Conservation (phyloP, 2,797 vertebrate species). For the Intellagama lesueurii region DNA sequence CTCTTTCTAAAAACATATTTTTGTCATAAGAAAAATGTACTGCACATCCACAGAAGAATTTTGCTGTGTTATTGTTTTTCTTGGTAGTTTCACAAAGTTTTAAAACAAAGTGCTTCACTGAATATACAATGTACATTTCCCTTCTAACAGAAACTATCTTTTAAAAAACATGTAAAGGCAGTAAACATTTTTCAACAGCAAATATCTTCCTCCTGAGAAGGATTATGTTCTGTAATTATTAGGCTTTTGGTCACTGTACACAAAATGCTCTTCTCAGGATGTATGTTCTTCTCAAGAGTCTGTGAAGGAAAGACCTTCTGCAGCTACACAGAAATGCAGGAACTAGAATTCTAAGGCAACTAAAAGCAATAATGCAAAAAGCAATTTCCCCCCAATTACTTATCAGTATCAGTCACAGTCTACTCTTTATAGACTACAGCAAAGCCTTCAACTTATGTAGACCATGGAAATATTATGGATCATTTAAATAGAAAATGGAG, state of each 20-base stretch:
- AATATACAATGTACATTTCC: not conserved
- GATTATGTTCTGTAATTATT: too few relatives aligned
- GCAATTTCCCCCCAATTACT: not conserved
- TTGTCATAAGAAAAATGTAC: too few relatives aligned
- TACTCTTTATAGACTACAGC: not conserved
- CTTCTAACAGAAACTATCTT: not conserved
- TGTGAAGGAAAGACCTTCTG: not conserved
- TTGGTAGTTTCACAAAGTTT: too few relatives aligned
- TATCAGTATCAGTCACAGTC: not conserved
- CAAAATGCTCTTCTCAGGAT: not conserved
- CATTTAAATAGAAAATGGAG: too few relatives aligned
- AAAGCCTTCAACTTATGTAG: too few relatives aligned
- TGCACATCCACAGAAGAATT: too few relatives aligned
- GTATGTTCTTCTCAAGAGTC: not conserved
- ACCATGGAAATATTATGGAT: too few relatives aligned
- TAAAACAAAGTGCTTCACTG: not conserved
- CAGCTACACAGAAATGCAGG: not conserved
- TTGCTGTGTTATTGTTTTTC: too few relatives aligned
- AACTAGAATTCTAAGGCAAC: not conserved
- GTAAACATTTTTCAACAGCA: not conserved
- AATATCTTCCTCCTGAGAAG: not conserved
- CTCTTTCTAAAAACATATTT: too few relatives aligned
- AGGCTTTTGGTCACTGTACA: too few relatives aligned
- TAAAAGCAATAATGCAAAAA: not conserved
- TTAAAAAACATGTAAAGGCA: not conserved